Evolutionary conservation across 1,140 invertebrate species (phyloP).

Genomic region (Drosophila simulans): DNA sequence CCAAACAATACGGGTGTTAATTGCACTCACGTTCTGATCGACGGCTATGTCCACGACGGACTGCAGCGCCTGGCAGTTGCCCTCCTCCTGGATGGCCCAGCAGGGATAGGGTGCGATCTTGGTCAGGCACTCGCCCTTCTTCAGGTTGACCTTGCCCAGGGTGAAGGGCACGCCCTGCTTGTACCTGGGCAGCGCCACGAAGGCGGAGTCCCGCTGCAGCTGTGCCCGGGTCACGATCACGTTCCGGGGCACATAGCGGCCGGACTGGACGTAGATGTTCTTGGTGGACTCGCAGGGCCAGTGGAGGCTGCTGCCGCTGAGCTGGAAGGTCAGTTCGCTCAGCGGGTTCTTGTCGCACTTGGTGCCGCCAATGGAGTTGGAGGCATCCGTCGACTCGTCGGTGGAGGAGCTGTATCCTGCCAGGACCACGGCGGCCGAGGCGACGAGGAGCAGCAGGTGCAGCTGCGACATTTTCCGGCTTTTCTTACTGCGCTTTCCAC

Average conservation of each 20-base stretch:
- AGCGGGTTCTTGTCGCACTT: conserved; percentile 76
- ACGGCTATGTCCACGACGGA: conserved; percentile 87
- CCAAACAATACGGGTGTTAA: conserved; percentile 38
- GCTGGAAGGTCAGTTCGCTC: conserved; percentile 75
- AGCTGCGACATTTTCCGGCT: conserved; percentile 27
- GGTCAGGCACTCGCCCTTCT: conserved; percentile 84
- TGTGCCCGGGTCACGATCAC: conserved; percentile 87
- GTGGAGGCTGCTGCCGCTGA: conserved; percentile 85
- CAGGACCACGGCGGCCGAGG: background rate
- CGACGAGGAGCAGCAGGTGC: conserved; percentile 22
- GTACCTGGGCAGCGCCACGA: conserved; percentile 87
- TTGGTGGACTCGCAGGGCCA: conserved; percentile 87
- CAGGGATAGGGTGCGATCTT: conserved; percentile 87
- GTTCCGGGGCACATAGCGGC: conserved; percentile 86
- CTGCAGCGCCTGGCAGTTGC: conserved; percentile 87
- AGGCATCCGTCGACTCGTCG: conserved; percentile 15
- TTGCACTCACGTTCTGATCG: conserved; percentile 85
- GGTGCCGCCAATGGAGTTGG: conserved; percentile 47
- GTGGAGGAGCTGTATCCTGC: conserved; percentile 46
- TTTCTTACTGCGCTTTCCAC: background rate
- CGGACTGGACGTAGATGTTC: conserved; percentile 86
- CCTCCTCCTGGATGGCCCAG: conserved; percentile 88
- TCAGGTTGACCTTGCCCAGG: conserved; percentile 86
- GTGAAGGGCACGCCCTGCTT: conserved; percentile 87
- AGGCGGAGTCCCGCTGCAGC: conserved; percentile 86